Percentiles rank a stretch among this genome's conserved stretches.
Conservation (phyloP, 35 echinoderm and acorn worm genomes). For the Ophiothrix spiculata region DNA sequence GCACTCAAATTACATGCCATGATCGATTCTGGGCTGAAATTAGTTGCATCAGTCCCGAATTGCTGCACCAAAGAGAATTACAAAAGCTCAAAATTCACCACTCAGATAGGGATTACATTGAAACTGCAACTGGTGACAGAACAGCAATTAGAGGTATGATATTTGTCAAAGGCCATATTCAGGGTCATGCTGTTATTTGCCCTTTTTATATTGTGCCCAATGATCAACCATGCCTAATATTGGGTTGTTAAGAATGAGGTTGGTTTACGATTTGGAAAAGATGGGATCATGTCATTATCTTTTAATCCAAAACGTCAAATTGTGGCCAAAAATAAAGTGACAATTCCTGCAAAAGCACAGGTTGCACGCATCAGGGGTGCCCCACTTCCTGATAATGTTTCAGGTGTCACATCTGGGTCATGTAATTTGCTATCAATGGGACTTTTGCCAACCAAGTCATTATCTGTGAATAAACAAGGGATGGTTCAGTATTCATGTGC, state of each 20-base stretch:
- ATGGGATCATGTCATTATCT: neutral
- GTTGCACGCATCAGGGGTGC: conserved; percentile 25
- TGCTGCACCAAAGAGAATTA: neutral
- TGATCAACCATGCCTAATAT: neutral
- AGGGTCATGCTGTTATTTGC: neutral
- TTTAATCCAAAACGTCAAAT: neutral
- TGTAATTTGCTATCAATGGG: conserved; percentile 26
- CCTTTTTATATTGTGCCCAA: neutral
- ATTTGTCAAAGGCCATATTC: neutral
- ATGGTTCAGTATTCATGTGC: conserved; percentile 26
- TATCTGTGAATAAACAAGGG: conserved; percentile 28
- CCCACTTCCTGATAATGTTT: conserved; percentile 11
- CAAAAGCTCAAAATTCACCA: too few relatives aligned
- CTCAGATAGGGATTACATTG: neutral
- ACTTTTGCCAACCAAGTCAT: conserved; percentile 20
- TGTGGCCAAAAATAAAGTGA: conserved; percentile 5
- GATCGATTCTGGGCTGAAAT: neutral
- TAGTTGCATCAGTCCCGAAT: neutral
- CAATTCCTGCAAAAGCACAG: conserved; percentile 24
- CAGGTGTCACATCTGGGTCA: conserved; percentile 33
- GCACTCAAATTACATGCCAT: neutral
- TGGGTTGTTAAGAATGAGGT: neutral
- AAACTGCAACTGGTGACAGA: neutral
- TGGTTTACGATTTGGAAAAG: neutral
- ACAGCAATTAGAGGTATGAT: neutral